phyloP scores from a whole-genome alignment of 2,888 invertebrate species.

The Apocheima hispidaria region DNA sequence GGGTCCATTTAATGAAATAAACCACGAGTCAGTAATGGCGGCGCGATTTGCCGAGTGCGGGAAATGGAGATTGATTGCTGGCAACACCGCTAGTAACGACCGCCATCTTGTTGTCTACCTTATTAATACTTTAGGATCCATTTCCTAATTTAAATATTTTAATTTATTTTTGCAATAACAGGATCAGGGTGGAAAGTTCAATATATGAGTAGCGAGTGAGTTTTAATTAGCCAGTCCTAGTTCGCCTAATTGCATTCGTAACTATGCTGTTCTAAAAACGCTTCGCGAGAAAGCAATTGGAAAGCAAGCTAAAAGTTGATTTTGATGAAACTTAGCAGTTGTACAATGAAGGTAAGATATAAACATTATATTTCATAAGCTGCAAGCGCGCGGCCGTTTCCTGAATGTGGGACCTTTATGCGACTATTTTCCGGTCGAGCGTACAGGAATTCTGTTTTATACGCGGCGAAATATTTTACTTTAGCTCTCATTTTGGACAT shows the following conservation, averaged over 20 bases:
- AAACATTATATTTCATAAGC: constrained; percentile 70
- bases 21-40: constrained; percentile 77
- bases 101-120: constrained; percentile 74
- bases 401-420: constrained; percentile 80
- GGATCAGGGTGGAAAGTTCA: constrained; percentile 1
- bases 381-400: constrained; percentile 67
- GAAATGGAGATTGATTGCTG: constrained; percentile 83
- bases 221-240: not conserved
- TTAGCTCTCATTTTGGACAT: constrained; percentile 67
- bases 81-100: constrained; percentile 67
- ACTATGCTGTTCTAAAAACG: too few species aligned
- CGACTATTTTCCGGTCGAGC: constrained; percentile 81
- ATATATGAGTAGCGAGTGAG: constrained; percentile 8
- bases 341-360: constrained; percentile 28
- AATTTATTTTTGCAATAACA: constrained; percentile 19
- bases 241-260: too few species aligned
- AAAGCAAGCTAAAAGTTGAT: too few species aligned
- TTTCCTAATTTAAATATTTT: constrained; percentile 33
- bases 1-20: constrained; percentile 83
- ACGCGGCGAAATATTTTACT: constrained; percentile 73
- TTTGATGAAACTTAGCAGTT: constrained; percentile 23
- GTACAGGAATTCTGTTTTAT: constrained; percentile 76
- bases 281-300: too few species aligned
- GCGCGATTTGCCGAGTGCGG: constrained; percentile 78
- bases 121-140: constrained; percentile 61